Evolutionary conservation across 2,888 invertebrate species (phyloP).

Genomic region (Melanotus villosus): DNA sequence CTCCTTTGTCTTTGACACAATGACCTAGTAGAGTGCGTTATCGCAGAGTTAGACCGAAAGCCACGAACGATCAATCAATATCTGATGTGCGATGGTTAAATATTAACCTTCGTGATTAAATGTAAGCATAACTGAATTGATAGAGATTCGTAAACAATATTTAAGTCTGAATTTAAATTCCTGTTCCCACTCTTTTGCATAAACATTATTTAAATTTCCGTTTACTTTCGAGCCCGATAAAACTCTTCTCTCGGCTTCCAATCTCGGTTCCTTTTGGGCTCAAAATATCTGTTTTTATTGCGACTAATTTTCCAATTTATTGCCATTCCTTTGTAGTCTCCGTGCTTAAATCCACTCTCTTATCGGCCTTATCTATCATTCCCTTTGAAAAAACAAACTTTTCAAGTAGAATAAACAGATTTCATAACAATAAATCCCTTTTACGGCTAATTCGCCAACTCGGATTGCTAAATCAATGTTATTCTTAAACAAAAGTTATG

Average conservation of each 20-base stretch:
- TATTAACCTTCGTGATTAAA: constrained; percentile 36
- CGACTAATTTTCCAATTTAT: constrained; percentile 24
- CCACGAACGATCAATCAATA: constrained; percentile 44
- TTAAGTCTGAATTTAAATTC: constrained; percentile 18
- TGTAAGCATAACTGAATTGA: constrained; percentile 23
- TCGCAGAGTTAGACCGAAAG: constrained; percentile 26
- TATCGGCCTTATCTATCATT: background rate
- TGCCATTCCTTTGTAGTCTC: background rate
- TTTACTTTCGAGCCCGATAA: constrained; percentile 30
- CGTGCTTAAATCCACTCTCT: constrained; percentile 4
- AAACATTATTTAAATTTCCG: constrained; percentile 30
- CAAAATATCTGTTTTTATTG: constrained; percentile 19
- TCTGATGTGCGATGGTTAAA: constrained; percentile 31
- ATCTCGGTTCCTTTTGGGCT: constrained; percentile 1
- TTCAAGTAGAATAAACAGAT: constrained; percentile 11
- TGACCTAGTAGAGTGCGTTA: constrained; percentile 41
- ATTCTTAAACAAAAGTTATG: background rate
- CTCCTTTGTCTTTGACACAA: constrained; percentile 48
- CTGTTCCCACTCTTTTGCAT: constrained; percentile 13
- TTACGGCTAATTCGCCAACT: background rate
- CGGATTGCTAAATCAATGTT: background rate
- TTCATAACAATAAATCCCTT: constrained; percentile 7
- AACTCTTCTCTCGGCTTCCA: background rate
- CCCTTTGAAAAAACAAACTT: constrained; percentile 1
- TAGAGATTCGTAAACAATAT: constrained; percentile 32